phyloP scores from a whole-genome alignment of 2,113 vertebrate species.

The Pachycephala philippinensis region DNA sequence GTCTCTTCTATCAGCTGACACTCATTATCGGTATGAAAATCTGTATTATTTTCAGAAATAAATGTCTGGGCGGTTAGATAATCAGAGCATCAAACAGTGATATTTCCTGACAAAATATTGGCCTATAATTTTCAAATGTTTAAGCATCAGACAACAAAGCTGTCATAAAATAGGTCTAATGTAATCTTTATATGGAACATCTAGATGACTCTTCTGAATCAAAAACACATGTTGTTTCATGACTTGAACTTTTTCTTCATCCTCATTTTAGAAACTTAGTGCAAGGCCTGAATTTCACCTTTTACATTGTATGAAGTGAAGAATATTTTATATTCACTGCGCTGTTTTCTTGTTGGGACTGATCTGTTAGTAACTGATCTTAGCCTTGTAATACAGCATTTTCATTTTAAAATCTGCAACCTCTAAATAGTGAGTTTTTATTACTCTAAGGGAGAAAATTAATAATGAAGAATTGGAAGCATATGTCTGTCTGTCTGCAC shows the following conservation, averaged over 20 bases:
- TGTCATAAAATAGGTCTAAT: constrained; percentile 1
- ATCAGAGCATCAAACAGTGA: background rate
- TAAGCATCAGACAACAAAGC: constrained; percentile 7
- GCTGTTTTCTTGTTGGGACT: background rate
- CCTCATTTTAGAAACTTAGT: background rate
- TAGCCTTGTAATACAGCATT: background rate
- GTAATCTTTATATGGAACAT: background rate
- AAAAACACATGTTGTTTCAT: background rate
- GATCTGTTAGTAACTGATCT: background rate
- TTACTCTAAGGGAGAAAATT: background rate
- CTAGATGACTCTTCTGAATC: background rate
- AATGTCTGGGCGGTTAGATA: background rate
- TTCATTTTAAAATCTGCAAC: background rate
- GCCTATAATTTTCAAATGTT: constrained; percentile 1
- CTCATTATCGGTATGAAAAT: background rate
- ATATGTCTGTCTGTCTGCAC: background rate
- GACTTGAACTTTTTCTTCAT: background rate
- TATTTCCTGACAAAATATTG: constrained; percentile 24
- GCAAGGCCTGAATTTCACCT: background rate
- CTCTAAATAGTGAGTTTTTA: background rate
- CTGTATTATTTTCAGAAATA: constrained; percentile 26
- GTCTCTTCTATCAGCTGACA: background rate
- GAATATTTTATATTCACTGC: background rate
- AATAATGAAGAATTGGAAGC: background rate
- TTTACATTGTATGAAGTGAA: background rate